These are phyloP conservation scores for Polypedilum pembai DNA, from an alignment of 1,140 invertebrate species.

Conservation along the genomic window DNA sequence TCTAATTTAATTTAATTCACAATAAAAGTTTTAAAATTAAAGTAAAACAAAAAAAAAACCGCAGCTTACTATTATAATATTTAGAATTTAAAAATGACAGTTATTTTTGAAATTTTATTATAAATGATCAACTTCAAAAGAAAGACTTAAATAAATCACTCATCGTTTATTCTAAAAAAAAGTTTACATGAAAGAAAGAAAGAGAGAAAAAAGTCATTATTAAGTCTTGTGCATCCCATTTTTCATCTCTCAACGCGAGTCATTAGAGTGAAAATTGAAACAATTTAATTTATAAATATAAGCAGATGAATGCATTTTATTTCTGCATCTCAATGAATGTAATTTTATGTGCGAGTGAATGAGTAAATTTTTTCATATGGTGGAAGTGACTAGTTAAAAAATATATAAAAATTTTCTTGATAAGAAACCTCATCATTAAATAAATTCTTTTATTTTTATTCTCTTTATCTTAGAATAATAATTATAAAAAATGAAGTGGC, in stretches of 20 bases:
- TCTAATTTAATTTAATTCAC: no score
- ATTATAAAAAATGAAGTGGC: slow-evolving; percentile 32
- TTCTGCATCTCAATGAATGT: neutral
- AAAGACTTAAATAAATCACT: neutral
- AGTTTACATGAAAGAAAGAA: neutral
- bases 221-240: slow-evolving; percentile 2
- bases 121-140: neutral
- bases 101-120: neutral
- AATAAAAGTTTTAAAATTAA: no score
- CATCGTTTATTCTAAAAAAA: neutral
- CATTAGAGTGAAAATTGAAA: neutral
- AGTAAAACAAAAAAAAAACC: no score
- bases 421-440: neutral
- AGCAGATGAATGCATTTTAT: neutral
- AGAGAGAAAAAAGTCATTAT: neutral
- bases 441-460: neutral
- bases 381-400: neutral
- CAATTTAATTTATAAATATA: slow-evolving; percentile 5
- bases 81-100: no score
- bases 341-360: neutral
- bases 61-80: no score
- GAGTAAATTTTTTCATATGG: neutral
- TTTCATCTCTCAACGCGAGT: neutral
- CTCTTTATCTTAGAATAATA: neutral
- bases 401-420: neutral